Evolutionary conservation across 2,888 invertebrate genomes (phyloP), one percentile per base, ranked within the genome.

Genomic region (Dryocosmus kuriphilus): DNA sequence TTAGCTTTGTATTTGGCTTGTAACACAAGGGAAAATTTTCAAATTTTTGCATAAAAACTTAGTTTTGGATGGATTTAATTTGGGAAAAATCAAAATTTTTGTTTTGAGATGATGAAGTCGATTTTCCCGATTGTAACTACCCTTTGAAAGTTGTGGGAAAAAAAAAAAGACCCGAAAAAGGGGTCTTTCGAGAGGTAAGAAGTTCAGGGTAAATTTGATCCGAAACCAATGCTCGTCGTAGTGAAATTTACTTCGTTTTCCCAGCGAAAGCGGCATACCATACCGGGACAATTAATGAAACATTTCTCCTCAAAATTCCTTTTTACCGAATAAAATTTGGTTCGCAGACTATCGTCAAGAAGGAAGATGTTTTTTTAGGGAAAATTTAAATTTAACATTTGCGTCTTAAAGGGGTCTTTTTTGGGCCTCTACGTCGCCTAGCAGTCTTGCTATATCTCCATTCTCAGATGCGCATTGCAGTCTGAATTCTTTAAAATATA

Each of bases 221-320:
- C 76, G 77, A 81, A 77, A 79, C 80, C 63, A 75, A 75, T 80
- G 74, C 78, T 63, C 81, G 81, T 74, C 55, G 76, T 57, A 60
- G 81, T 75, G n/a, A 84, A 86, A 86, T 86, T 85, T 82, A 87
- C 86, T 86, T 86, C 84, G 83, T 87, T n/a, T 87, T 84, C 80
- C 46, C 19, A 46, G 27, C n/a, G n/a, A 71, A 30, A 19, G n/a
- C 41, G 51, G 30, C 67, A 76, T 65, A 74, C n/a, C n/a, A n/a
- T n/a, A 77, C 63, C 74, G 76, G 77, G 71, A 81, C 85, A 87
- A 88, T 88, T 86, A 88, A 85, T 79, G 80, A 86, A 86, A 84
- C 80, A 85, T 81, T 83, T 85, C 80, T 84, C 57, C 63, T 35
- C 51, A 78, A 61, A 30, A 60, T 60, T 51, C 51, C 27, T 74